Conservation (phyloP, 2,888 invertebrate genomes). For the Eristalis pertinax region DNA sequence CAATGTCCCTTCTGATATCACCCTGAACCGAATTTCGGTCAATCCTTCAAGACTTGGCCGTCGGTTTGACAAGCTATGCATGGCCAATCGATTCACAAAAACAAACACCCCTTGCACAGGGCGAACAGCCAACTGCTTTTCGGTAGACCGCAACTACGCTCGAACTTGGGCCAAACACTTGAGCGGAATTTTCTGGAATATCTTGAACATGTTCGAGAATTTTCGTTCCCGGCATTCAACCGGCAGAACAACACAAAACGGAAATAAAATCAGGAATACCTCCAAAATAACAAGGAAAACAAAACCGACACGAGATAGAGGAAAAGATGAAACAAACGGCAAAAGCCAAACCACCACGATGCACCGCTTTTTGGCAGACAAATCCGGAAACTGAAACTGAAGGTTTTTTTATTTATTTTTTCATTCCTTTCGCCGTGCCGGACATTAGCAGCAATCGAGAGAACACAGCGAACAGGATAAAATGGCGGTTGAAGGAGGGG, state of each 20-base stretch:
- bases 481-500: conserved; percentile 15
- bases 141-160: conserved; percentile 33
- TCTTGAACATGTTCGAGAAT: conserved; percentile 54
- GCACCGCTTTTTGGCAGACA: conserved; percentile 70
- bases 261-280: conserved; percentile 45
- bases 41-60: not conserved
- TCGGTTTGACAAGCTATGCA: too few relatives aligned
- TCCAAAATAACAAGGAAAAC: not conserved
- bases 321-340: conserved; percentile 46
- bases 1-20: too few relatives aligned
- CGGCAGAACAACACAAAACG: conserved; percentile 14
- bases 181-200: conserved; percentile 30
- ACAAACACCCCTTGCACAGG: not conserved
- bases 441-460: conserved; percentile 65
- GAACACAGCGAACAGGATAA: conserved; percentile 42
- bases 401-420: conserved; percentile 12
- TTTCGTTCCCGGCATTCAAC: conserved; percentile 18
- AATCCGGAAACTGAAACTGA: conserved; percentile 66
- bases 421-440: conserved; percentile 36
- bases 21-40: too few relatives aligned
- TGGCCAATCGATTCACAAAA: not conserved
- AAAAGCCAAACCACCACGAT: conserved; percentile 67
- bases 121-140: conserved; percentile 10
- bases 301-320: not conserved
- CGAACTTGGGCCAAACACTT: conserved; percentile 20